phyloP scores from a whole-genome alignment of 2,797 vertebrate genomes.

The Phoebastria nigripes region DNA sequence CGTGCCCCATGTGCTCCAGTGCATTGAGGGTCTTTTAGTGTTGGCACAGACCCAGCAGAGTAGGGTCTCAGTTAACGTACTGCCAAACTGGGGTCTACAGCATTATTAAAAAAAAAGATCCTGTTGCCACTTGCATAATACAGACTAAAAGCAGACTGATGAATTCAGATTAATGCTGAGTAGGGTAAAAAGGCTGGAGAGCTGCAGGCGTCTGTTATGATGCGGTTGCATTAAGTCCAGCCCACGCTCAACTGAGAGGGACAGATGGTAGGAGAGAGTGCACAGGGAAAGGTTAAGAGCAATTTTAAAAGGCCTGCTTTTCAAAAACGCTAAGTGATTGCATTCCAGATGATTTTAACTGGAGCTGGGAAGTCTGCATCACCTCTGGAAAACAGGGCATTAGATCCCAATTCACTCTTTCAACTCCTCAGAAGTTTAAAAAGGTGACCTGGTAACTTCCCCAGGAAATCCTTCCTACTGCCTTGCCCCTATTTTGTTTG shows the following conservation, averaged over 20 bases:
- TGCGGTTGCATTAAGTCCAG: not conserved
- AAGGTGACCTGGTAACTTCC: not conserved
- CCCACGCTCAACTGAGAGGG: slow-evolving; percentile 16
- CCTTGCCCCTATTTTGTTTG: not conserved
- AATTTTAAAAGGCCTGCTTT: slow-evolving; percentile 22
- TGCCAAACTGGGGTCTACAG: not conserved
- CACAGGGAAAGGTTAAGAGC: slow-evolving; percentile 32
- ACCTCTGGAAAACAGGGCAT: not conserved
- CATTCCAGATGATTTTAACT: not conserved
- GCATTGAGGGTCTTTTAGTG: not conserved
- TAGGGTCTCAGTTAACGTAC: not conserved
- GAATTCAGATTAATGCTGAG: slow-evolving; percentile 35
- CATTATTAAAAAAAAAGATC: not conserved
- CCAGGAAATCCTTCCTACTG: not conserved
- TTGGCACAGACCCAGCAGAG: not conserved
- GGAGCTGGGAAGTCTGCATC: not conserved
- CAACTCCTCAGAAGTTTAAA: not conserved
- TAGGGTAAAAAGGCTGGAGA: slow-evolving; percentile 1
- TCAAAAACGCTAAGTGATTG: not conserved
- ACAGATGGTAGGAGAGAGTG: slow-evolving; percentile 42
- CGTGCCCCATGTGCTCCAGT: not conserved
- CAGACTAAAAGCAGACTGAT: not conserved
- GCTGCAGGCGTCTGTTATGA: not conserved
- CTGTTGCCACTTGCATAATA: not conserved
- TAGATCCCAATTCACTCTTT: not conserved